Conservation (phyloP, 1,140 invertebrate genomes). For the Drosophila oshimai region DNA sequence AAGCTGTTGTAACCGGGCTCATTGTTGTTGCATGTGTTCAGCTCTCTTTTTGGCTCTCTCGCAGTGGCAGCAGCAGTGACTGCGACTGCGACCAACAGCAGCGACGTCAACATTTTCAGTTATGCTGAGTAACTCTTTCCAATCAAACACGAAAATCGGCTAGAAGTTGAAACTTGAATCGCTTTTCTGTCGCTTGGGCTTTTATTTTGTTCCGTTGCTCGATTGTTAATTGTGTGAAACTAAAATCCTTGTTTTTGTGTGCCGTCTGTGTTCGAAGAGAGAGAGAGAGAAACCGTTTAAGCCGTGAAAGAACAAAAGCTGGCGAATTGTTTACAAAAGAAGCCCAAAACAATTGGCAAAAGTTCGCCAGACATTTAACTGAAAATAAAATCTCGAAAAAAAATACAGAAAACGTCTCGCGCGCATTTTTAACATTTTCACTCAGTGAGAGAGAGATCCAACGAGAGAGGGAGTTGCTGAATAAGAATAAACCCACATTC, state of each 20-base stretch:
- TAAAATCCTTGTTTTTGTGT: slow-evolving; percentile 11
- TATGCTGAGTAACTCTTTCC: slow-evolving; percentile 77
- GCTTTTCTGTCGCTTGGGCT: slow-evolving; percentile 55
- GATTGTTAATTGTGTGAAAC: slow-evolving; percentile 37
- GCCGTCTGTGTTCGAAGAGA: not conserved
- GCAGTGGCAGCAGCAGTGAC: slow-evolving; percentile 12
- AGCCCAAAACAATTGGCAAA: slow-evolving; percentile 9
- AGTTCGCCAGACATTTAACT: slow-evolving; percentile 19
- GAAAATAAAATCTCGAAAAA: slow-evolving; percentile 14
- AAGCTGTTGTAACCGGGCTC: slow-evolving; percentile 59
- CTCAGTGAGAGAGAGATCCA: slow-evolving; percentile 30
- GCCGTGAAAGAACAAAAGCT: not conserved
- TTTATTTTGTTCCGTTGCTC: slow-evolving; percentile 53
- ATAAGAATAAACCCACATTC: slow-evolving; percentile 30
- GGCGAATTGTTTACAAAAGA: not conserved
- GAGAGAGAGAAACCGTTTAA: not conserved
- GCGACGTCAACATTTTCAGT: slow-evolving; percentile 69
- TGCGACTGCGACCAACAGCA: slow-evolving; percentile 31
- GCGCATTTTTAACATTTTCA: slow-evolving; percentile 74
- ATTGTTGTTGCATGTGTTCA: slow-evolving; percentile 26
- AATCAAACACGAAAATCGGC: slow-evolving; percentile 75
- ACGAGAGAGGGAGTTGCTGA: slow-evolving; percentile 36
- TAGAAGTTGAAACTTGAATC: slow-evolving; percentile 29
- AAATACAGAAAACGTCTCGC: slow-evolving; percentile 54
- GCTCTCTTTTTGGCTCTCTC: slow-evolving; percentile 10